Base-by-base conservation (phyloP, 2,113 vertebrate species). In the Mastomys coucha region DNA sequence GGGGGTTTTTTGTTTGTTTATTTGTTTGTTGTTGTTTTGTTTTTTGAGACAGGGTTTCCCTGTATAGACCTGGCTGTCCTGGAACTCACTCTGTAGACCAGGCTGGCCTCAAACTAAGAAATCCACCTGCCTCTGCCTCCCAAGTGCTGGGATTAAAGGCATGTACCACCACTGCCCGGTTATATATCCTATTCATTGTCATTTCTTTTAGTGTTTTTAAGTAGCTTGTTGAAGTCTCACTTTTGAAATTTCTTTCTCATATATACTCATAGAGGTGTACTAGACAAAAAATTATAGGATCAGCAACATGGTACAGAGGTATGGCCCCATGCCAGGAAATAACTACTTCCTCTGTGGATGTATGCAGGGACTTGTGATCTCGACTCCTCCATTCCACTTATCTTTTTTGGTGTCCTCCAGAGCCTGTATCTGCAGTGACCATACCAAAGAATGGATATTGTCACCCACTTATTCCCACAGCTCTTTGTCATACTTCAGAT, bases 231-330 rank as follows among this genome's bases (percentile, higher is more conserved):
- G 56, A 90, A 76, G 31, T 67, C 70, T 95, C 45, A 72, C 17
- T 88, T 94, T 56, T 60, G 51, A 82, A 75, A 53, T 89, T 81
- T 90, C 77, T 42, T 91, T 70, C 49, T 91, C 70, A 56, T 53
- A 67, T 56, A 87, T 88, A 93, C 28, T n/a, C 60, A 91, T 77
- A 69, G 26, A 60, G 33, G 8, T 88, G 69, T 95, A 5, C 67
- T 80, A 56, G 67, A 45, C 45, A 45, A 92, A 73, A 81, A 53
- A 42, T 94, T 91, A 73, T 69, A 20, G 85, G 33, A 42, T 69
- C 3, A 36, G 3, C 6, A n/a, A 53, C 65, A n/a, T 4, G 3
- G 16, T 19, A n/a, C 19, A 69, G 5, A 69, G 31, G 17, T 51
- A n/a, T 7, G 19, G 65, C 6, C 42, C 2, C 10, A 8, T 7